These are phyloP conservation scores for Sprattus sprattus DNA, from an alignment of 2,113 vertebrate species.

Conservation along the genomic window DNA sequence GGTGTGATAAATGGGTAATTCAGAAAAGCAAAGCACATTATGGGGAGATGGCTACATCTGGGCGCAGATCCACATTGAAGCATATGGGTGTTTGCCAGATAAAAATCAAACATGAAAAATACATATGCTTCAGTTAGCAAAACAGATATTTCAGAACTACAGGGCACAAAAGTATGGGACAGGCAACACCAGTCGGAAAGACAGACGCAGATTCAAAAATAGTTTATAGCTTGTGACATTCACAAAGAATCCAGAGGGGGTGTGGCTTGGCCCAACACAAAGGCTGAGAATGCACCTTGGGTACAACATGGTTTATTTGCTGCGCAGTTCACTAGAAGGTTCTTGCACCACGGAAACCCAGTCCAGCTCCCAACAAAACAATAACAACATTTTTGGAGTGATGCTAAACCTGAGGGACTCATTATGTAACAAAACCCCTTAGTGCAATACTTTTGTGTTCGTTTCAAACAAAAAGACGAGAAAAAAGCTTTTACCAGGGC, in stretches of 20 bases:
- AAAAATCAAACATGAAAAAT: background rate
- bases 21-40: background rate
- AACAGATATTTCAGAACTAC: too few species aligned
- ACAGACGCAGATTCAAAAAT: background rate
- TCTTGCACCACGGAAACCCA: background rate
- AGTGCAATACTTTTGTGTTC: background rate
- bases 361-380: too few species aligned
- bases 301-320: background rate
- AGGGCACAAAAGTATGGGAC: background rate
- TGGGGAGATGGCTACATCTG: background rate
- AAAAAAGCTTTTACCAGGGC: too few species aligned
- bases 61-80: too few species aligned
- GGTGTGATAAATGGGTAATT: background rate
- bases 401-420: background rate
- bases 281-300: background rate
- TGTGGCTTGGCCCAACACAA: background rate
- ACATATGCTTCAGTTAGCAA: background rate
- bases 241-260: background rate
- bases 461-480: too few species aligned
- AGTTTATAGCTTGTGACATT: background rate
- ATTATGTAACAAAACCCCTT: background rate
- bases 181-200: background rate
- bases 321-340: background rate
- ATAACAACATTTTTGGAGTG: too few species aligned
- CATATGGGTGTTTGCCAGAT: background rate